Base-by-base conservation (phyloP, 2,113 vertebrate genomes). In the Artemisiospiza belli region DNA sequence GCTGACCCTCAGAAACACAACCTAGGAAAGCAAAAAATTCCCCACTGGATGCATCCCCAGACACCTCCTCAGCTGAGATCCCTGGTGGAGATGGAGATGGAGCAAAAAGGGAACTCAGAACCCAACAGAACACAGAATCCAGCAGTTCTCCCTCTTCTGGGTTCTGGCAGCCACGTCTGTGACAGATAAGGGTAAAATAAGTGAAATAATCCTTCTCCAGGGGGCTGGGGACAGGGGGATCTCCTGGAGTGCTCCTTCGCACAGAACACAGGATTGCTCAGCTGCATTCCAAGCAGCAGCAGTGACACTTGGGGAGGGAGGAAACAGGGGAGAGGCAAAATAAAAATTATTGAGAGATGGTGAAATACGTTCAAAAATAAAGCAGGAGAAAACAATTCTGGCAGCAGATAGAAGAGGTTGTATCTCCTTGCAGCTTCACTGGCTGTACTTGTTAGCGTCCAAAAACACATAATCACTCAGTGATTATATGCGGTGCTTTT, bases 281-380 rank as follows among this genome's bases (percentile, higher is more conserved):
- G 47, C 37, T 27, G 8, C 24, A 18, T 25, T 28, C 57, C 51
- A 25, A 93, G 19, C 27, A 51, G 67, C 55, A 74, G 24, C 33
- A 2, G 7, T 7, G 39, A 51, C 35, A 15, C 25, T 31, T 44
- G 31, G 28, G 12, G 13, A 3, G 22, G 18, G n/a, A 12, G 30
- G 11, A 49, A 49, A 49, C 8, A n/a, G 17, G 17, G 39, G 6
- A 66, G 30, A 57, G 9, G 15, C 14, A 81, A 69, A 77, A 68
- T 6, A 25, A 64, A 75, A 78, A 7, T 0, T 0, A 35, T 0
- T 27, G 11, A 44, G 9, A 66, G 51, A 22, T 2, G 4, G 21
- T 13, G 11, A 79, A 83, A 70, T 14, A 27, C 19, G 14, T 51
- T 64, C 15, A 41, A 58, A 75, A 83, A 35, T 21, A 25, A 67